phyloP scores from a whole-genome alignment of 2,888 invertebrate species.

The Cyclophora albipunctata region DNA sequence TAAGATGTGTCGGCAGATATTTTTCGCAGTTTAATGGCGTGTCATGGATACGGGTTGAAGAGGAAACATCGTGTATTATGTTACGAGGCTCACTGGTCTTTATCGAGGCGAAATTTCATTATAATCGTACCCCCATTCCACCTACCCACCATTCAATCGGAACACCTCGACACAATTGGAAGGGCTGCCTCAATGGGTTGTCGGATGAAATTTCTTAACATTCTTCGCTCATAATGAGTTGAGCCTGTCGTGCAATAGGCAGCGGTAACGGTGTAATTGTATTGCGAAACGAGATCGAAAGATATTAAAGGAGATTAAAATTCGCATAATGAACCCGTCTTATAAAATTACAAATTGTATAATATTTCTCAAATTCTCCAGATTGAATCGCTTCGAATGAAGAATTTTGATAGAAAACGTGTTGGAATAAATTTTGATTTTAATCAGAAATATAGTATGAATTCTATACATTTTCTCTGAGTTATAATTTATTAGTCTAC shows the following conservation, averaged over 20 bases:
- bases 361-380: conserved; percentile 40
- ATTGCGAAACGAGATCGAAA: conserved; percentile 63
- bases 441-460: conserved; percentile 9
- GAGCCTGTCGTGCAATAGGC: conserved; percentile 67
- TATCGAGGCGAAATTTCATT: conserved; percentile 72
- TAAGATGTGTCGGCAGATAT: conserved; percentile 69
- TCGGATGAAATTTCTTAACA: conserved; percentile 74
- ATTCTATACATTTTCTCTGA: conserved; percentile 4
- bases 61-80: conserved; percentile 73
- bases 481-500: too few species aligned
- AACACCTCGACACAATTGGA: conserved; percentile 73
- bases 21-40: conserved; percentile 68
- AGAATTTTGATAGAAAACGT: conserved; percentile 10
- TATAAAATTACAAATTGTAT: conserved; percentile 39
- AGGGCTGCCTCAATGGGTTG: conserved; percentile 72
- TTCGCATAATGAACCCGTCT: conserved; percentile 56
- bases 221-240: conserved; percentile 69
- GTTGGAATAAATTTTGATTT: conserved; percentile 14
- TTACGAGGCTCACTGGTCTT: conserved; percentile 69
- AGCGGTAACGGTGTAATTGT: conserved; percentile 69
- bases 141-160: conserved; percentile 66
- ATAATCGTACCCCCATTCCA: conserved; percentile 67
- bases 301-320: conserved; percentile 67
- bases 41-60: conserved; percentile 69
- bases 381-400: conserved; percentile 18